These are phyloP conservation scores for Mesembrinibis cayennensis DNA, from an alignment of 2,113 vertebrate species.

Conservation along the genomic window DNA sequence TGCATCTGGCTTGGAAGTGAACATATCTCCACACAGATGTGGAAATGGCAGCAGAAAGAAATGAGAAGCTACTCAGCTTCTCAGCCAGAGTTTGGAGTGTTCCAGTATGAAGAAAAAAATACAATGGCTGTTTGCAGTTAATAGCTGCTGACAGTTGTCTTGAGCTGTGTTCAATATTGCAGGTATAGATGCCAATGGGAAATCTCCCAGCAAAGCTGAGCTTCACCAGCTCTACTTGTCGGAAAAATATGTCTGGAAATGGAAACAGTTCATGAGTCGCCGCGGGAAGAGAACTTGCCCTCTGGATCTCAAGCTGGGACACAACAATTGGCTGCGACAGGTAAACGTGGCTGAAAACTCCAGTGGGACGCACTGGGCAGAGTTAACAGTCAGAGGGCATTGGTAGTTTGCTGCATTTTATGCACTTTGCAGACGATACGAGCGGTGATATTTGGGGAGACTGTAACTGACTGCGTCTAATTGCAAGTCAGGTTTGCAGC, in stretches of 20 bases:
- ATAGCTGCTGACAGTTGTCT: background rate
- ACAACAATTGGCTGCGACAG: constrained; percentile 98
- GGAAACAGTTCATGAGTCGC: constrained; percentile 93
- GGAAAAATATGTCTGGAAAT: constrained; percentile 97
- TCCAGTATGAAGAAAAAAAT: background rate
- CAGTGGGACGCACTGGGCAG: background rate
- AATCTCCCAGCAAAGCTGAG: constrained; percentile 87
- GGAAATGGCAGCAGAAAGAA: background rate
- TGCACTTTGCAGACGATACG: accelerated
- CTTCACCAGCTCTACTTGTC: constrained; percentile 89
- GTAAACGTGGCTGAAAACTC: constrained; percentile 57
- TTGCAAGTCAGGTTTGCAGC: background rate
- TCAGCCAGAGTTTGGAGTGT: background rate
- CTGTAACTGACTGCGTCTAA: background rate
- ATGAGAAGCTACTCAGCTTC: background rate
- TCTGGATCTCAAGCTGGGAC: constrained; percentile 91
- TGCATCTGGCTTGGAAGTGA: background rate
- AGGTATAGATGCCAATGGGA: constrained; percentile 82
- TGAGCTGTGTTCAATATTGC: background rate
- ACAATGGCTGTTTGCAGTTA: background rate
- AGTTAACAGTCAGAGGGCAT: background rate
- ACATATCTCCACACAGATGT: background rate
- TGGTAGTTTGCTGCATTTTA: background rate
- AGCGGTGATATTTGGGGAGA: background rate
- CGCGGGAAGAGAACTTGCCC: constrained; percentile 85